These are phyloP conservation scores for Toxotes chatareus DNA, from an alignment of 2,113 vertebrate genomes.

Conservation along the genomic window DNA sequence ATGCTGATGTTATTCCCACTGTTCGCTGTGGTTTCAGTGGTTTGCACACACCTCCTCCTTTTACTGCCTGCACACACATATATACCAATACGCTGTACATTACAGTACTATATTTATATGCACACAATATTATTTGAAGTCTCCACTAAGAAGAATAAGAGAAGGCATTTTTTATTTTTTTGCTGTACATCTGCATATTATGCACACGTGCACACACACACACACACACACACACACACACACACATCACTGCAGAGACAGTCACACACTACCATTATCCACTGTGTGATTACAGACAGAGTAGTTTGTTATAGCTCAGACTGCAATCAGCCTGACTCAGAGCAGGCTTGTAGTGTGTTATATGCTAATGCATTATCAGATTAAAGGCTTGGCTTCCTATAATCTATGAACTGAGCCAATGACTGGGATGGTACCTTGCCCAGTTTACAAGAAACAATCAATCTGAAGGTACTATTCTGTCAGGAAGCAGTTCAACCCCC, in stretches of 20 bases:
- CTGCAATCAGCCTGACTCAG: constrained; percentile 15
- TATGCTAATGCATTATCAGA: constrained; percentile 29
- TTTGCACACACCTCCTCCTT: no score
- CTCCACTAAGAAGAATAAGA: no score
- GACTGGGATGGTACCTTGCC: not conserved
- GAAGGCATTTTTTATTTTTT: no score
- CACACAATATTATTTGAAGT: no score
- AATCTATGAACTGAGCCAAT: constrained; percentile 9
- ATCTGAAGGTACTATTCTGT: not conserved
- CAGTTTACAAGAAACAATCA: constrained; percentile 16
- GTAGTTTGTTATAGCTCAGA: constrained; percentile 1
- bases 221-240: not conserved
- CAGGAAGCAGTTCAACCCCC: no score
- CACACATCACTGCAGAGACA: not conserved
- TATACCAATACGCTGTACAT: no score
- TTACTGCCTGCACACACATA: no score
- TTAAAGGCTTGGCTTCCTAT: constrained; percentile 25
- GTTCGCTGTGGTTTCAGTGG: no score
- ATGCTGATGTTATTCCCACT: no score
- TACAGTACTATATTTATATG: no score
- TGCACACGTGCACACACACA: not conserved
- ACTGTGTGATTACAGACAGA: not conserved
- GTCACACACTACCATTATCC: not conserved
- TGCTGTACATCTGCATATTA: not conserved
- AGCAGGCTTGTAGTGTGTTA: not conserved